Conservation (phyloP, 2,888 invertebrate species). For the Cryptophagus acutangulus region DNA sequence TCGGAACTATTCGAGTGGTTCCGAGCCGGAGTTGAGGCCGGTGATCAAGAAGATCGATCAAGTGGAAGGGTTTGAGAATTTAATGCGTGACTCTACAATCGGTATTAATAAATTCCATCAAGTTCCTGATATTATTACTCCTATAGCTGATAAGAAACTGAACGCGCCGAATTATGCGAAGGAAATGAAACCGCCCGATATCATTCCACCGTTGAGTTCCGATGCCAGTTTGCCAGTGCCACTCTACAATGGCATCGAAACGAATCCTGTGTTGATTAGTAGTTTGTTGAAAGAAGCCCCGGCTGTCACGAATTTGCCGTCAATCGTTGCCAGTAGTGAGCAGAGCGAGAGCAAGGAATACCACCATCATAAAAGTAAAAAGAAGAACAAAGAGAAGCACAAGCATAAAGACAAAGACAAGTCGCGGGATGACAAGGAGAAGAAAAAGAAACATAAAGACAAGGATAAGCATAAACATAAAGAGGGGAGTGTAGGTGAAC, state of each 20-base stretch:
- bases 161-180: slow-evolving; percentile 35
- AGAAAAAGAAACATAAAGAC: slow-evolving; percentile 72
- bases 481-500: slow-evolving; percentile 17
- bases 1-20: slow-evolving; percentile 45
- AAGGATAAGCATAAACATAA: slow-evolving; percentile 51
- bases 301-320: slow-evolving; percentile 37
- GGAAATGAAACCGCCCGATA: slow-evolving; percentile 48
- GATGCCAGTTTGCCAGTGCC: slow-evolving; percentile 27
- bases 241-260: slow-evolving; percentile 63
- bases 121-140: slow-evolving; percentile 35
- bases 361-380: slow-evolving; percentile 48
- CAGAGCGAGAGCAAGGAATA: slow-evolving; percentile 38
- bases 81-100: slow-evolving; percentile 52
- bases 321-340: slow-evolving; percentile 27
- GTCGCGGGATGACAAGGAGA: slow-evolving; percentile 58
- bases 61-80: slow-evolving; percentile 58
- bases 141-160: slow-evolving; percentile 10
- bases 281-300: slow-evolving; percentile 60
- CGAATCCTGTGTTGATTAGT: slow-evolving; percentile 67
- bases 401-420: slow-evolving; percentile 73
- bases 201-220: slow-evolving; percentile 44
- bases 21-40: slow-evolving; percentile 58
- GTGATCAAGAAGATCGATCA: slow-evolving; percentile 61
- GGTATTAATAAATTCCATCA: slow-evolving; percentile 39
- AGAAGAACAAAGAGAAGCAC: slow-evolving; percentile 74